phyloP scores from a whole-genome alignment of 92 coral and sea anemone genomes.

The Palythoa heliodiscus region DNA sequence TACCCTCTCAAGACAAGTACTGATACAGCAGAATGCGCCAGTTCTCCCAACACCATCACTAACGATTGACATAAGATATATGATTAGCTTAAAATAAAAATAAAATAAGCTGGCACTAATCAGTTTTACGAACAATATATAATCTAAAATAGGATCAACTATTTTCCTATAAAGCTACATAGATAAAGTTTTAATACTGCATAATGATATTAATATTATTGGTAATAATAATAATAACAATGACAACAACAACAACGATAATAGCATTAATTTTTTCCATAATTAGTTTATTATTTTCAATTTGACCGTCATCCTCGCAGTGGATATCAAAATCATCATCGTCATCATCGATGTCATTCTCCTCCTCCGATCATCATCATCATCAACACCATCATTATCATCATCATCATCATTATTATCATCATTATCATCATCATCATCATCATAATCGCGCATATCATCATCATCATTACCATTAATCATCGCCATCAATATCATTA shows the following conservation, averaged over 20 bases:
- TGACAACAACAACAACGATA: no score
- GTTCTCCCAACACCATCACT: slow-evolving; percentile 55
- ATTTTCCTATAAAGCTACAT: no score
- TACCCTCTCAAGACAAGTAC: slow-evolving; percentile 30
- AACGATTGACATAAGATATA: neutral
- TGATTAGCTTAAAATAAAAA: neutral
- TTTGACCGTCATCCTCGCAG: neutral
- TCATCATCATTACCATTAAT: no score
- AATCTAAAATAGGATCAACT: no score
- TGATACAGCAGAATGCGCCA: slow-evolving; percentile 43
- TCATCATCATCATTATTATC: neutral
- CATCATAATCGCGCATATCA: no score
- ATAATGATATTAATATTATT: no score
- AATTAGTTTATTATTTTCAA: no score
- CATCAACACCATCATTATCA: neutral
- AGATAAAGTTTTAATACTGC: no score
- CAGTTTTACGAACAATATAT: neutral
- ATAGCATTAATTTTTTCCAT: no score
- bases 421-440: neutral
- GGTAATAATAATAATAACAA: no score
- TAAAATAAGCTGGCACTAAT: neutral
- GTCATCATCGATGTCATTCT: neutral
- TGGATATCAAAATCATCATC: neutral
- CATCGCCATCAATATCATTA: neutral
- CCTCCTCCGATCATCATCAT: neutral